These are phyloP conservation scores for Cosmopolites sordidus DNA, from an alignment of 2,888 invertebrate species.

Conservation along the genomic window DNA sequence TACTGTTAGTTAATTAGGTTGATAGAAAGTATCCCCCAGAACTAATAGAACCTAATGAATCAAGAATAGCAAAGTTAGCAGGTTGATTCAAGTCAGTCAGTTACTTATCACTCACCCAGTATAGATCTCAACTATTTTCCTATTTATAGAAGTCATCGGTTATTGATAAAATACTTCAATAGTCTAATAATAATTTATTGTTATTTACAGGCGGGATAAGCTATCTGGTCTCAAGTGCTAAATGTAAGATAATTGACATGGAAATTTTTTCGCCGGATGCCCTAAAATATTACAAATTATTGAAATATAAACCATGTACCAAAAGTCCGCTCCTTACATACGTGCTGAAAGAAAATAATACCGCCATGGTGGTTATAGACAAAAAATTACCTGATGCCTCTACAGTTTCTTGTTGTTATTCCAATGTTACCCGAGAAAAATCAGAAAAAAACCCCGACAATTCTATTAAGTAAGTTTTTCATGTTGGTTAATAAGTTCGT, in stretches of 20 bases:
- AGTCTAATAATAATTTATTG: neutral
- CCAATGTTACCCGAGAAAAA: constrained; percentile 34
- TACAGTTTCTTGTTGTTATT: constrained; percentile 39
- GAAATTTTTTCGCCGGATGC: constrained; percentile 57
- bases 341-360: constrained; percentile 38
- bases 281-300: constrained; percentile 52
- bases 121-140: too few species aligned
- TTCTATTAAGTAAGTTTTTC: constrained; percentile 36
- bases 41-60: too few species aligned
- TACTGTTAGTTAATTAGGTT: too few species aligned
- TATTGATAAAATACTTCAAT: too few species aligned
- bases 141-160: too few species aligned
- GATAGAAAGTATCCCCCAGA: too few species aligned
- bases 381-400: constrained; percentile 37
- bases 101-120: too few species aligned
- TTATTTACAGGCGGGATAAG: constrained; percentile 37
- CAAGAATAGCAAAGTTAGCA: too few species aligned
- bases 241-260: constrained; percentile 60
- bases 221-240: constrained; percentile 56
- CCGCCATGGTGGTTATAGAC: constrained; percentile 42
- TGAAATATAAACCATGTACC: constrained; percentile 54
- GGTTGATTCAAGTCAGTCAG: too few species aligned
- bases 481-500: too few species aligned
- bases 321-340: constrained; percentile 43
- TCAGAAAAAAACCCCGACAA: constrained; percentile 34